Base-by-base conservation (phyloP, 1,140 invertebrate genomes). In the Drosophila bipectinata region DNA sequence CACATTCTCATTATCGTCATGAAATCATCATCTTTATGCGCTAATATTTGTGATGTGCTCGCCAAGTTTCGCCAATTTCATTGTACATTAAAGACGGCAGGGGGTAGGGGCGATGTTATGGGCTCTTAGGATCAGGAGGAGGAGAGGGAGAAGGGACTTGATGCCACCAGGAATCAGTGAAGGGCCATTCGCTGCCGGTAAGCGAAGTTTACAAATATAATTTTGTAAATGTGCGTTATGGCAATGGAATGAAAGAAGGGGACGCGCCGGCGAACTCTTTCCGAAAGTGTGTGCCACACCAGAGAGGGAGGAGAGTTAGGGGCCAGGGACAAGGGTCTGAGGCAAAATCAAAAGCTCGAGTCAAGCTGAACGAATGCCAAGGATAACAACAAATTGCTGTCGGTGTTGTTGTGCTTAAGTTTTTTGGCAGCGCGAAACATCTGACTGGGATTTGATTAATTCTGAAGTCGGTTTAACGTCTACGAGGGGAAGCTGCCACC, bases 401-500 rank as follows among this genome's bases (percentile, higher is more conserved):
- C 72, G 53, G 52, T 77, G 72, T 77, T 76, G 72, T 83, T 87
- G 72, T 84, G 69, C 78, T 87, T 80, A 85, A 85, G 82, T 87
- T 85, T 85, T 85, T 85, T 87, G 82, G 82, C 78, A 85, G 73
- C 82, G 81, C 81, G 73, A 84, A 85, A 85, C 81, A 85, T 85
- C 82, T 85, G 82, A 85, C 82, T 85, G 61, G 82, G 78, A 85
- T 85, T 85, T 85, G 82, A 85, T 85, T 85, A 85, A 85, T 85
- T 85, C 82, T 85, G 78, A 85, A 85, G 82, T 85, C 82, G 82
- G 82, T 85, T 85, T 87, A 87, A 87, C 82, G 78, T 79, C 81
- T 77, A 77, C 66, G 59, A 41, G 39, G 14, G 39, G 48, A 26
- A 44, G 4, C 10, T 12, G 18, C 15, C 15, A 34, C 10, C 28